Percentiles rank a stretch among this genome's conserved stretches.
Evolutionary conservation across 2,888 invertebrate genomes (phyloP).

Genomic region (Nysson spinosus): DNA sequence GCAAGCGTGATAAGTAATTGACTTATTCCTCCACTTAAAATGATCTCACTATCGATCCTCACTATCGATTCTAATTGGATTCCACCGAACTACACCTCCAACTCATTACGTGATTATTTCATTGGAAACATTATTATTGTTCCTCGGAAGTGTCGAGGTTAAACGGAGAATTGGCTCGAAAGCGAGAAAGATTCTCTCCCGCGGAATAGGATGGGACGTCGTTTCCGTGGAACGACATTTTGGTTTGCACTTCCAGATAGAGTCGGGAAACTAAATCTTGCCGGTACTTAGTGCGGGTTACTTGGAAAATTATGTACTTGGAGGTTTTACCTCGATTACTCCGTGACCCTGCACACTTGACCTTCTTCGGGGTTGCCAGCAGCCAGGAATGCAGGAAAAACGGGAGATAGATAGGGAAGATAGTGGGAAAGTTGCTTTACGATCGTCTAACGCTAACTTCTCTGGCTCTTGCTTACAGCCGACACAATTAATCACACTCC

Average conservation of each 20-base stretch:
- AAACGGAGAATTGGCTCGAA: too few species aligned
- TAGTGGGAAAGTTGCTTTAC: constrained; percentile 7
- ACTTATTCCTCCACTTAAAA: too few species aligned
- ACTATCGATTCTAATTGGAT: too few species aligned
- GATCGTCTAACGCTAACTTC: constrained; percentile 2
- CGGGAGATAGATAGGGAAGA: constrained; percentile 13
- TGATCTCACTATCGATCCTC: too few species aligned
- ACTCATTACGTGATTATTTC: too few species aligned
- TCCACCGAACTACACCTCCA: too few species aligned
- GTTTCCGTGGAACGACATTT: too few species aligned
- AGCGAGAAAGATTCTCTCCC: too few species aligned
- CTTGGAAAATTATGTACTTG: constrained; percentile 6
- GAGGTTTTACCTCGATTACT: constrained; percentile 11
- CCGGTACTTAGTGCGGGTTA: background rate
- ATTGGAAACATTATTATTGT: too few species aligned
- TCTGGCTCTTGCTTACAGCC: constrained; percentile 1
- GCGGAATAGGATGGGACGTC: too few species aligned
- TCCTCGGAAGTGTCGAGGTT: too few species aligned
- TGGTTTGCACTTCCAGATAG: background rate
- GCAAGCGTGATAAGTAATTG: background rate
- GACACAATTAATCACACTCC: constrained; percentile 10
- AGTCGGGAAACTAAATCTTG: background rate
- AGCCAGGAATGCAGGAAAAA: constrained; percentile 15
- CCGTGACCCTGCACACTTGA: constrained; percentile 32
- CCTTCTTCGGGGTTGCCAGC: constrained; percentile 25